Conservation (phyloP, 2,888 invertebrate genomes). For the Hoplodrina blanda region DNA sequence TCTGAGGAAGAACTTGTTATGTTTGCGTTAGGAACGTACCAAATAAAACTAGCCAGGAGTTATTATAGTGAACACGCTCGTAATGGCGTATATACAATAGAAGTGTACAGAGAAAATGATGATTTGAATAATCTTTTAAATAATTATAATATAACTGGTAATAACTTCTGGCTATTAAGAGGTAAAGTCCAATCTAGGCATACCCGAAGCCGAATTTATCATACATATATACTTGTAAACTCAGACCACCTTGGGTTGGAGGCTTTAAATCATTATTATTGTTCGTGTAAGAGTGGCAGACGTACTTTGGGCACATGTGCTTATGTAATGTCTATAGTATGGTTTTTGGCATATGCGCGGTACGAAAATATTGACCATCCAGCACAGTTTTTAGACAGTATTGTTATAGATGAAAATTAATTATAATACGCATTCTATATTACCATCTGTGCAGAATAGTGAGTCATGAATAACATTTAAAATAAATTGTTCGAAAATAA, state of each 20-base stretch:
- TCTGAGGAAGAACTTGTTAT: too few relatives aligned
- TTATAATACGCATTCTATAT: conserved; percentile 7
- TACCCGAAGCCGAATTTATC: neutral
- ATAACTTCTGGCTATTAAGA: conserved; percentile 4
- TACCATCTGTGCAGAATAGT: too few relatives aligned
- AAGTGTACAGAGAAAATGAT: too few relatives aligned
- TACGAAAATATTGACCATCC: conserved; percentile 12
- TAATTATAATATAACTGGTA: too few relatives aligned
- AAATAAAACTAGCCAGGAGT: too few relatives aligned
- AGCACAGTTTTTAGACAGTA: conserved; percentile 19
- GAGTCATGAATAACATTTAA: too few relatives aligned
- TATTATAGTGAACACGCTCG: too few relatives aligned
- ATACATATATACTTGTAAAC: neutral
- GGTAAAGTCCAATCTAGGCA: conserved; percentile 8
- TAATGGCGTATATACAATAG: too few relatives aligned
- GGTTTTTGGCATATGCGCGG: conserved; percentile 7
- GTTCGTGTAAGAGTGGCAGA: conserved; percentile 12
- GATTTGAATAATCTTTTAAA: too few relatives aligned
- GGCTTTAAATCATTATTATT: conserved; percentile 9
- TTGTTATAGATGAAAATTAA: conserved; percentile 10
- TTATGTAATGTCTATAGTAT: neutral
- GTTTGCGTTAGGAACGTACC: too few relatives aligned
- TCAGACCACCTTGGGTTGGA: conserved; percentile 15
- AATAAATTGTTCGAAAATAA: too few relatives aligned
- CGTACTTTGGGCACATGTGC: conserved; percentile 20